Percentiles rank a stretch among this genome's conserved stretches.
Conservation (phyloP, 2,113 vertebrate species). For the Cyphomyrus discorhynchus region DNA sequence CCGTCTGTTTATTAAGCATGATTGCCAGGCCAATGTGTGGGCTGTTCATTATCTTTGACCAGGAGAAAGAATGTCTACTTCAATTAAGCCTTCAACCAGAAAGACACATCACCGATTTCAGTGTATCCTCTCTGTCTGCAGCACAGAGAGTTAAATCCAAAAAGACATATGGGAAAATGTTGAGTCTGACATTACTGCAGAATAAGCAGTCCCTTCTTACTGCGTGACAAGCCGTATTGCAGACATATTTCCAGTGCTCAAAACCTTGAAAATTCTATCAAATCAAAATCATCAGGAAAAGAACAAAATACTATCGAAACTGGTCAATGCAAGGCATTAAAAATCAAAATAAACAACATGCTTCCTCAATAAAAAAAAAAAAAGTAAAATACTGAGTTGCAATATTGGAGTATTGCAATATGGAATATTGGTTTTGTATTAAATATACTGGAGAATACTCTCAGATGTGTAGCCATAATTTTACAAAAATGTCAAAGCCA, state of each 20-base stretch:
- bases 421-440: constrained; percentile 19
- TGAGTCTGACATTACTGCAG: constrained; percentile 40
- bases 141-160: constrained; percentile 40
- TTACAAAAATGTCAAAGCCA: constrained; percentile 58
- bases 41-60: not conserved
- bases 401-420: constrained; percentile 4
- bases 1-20: not conserved
- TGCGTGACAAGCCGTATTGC: constrained; percentile 23
- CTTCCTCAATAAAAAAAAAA: not conserved
- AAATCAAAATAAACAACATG: not conserved
- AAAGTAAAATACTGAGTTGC: not conserved
- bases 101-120: constrained; percentile 17
- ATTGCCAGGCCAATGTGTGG: not conserved
- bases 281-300: not conserved
- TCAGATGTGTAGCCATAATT: constrained; percentile 49
- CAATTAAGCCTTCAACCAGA: not conserved
- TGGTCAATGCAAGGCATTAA: not conserved
- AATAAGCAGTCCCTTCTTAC: constrained; percentile 32
- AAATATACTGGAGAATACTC: constrained; percentile 42
- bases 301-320: not conserved
- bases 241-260: constrained; percentile 14
- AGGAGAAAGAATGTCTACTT: not conserved
- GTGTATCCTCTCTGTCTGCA: constrained; percentile 33
- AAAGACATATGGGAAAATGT: constrained; percentile 26
- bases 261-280: constrained; percentile 8